Percentiles rank a stretch among this genome's conserved stretches.
Conservation (phyloP, 2,113 vertebrate genomes). For the Tichodroma muraria region DNA sequence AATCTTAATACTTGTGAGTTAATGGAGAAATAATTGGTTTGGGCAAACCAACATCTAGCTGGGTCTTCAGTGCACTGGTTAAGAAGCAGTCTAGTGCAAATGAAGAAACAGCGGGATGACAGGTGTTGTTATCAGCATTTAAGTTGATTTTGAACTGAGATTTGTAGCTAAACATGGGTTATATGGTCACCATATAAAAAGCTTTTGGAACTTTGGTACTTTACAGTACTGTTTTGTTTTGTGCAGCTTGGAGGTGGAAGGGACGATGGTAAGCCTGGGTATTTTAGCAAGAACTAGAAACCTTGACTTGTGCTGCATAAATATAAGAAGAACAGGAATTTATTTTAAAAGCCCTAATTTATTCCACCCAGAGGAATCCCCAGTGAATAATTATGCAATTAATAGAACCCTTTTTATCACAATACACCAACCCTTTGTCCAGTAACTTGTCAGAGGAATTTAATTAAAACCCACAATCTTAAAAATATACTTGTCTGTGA, state of each 20-base stretch:
- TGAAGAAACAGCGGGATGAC: not conserved
- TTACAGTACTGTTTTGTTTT: not conserved
- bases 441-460: slow-evolving; percentile 53
- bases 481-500: slow-evolving; percentile 17
- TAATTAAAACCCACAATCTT: slow-evolving; percentile 38
- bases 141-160: not conserved
- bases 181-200: not conserved
- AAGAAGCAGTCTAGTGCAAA: not conserved
- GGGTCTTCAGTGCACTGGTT: not conserved
- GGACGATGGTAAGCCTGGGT: not conserved
- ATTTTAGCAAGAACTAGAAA: not conserved
- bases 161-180: not conserved
- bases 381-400: slow-evolving; percentile 28
- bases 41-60: not conserved
- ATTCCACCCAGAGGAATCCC: slow-evolving; percentile 16
- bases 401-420: not conserved
- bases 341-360: slow-evolving; percentile 8
- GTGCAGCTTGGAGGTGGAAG: not conserved
- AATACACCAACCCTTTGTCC: slow-evolving; percentile 23
- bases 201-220: not conserved
- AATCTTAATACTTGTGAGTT: not conserved
- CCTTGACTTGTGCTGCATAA: not conserved
- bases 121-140: not conserved
- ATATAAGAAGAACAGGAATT: not conserved
- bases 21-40: not conserved